Evolutionary conservation across 2,113 vertebrate genomes (phyloP).

Genomic region (Trichomycterus rosablanca): DNA sequence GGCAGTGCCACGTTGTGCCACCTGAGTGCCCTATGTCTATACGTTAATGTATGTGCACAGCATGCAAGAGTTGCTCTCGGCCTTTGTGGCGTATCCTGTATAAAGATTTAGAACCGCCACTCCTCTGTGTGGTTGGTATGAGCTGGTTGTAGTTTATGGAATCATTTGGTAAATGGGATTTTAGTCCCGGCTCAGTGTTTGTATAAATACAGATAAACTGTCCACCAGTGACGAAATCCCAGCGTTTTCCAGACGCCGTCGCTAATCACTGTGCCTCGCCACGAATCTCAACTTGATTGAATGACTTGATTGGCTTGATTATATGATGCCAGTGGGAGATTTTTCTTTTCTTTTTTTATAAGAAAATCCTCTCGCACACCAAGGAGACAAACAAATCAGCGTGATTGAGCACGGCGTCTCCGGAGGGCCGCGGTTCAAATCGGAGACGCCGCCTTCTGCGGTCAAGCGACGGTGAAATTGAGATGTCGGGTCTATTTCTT

Average conservation of each 20-base stretch:
- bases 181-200: slow-evolving; percentile 7
- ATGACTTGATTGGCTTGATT: slow-evolving; percentile 77
- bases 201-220: slow-evolving; percentile 15
- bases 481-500: slow-evolving; percentile 10
- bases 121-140: too few relatives aligned
- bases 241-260: slow-evolving; percentile 20
- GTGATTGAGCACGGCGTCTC: slow-evolving; percentile 66
- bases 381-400: slow-evolving; percentile 74
- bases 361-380: slow-evolving; percentile 66
- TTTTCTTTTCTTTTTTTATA: slow-evolving; percentile 41
- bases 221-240: background rate
- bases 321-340: slow-evolving; percentile 51
- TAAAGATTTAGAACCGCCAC: too few relatives aligned
- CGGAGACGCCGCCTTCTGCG: slow-evolving; percentile 16
- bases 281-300: slow-evolving; percentile 71
- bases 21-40: too few relatives aligned
- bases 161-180: too few relatives aligned
- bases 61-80: too few relatives aligned
- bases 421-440: slow-evolving; percentile 5
- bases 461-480: background rate
- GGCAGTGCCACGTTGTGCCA: too few relatives aligned
- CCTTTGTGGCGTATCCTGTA: too few relatives aligned
- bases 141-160: too few relatives aligned
- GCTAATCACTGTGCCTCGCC: slow-evolving; percentile 66
- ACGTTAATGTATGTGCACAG: too few relatives aligned